Base-by-base conservation (phyloP, 2,797 vertebrate species). In the Pagetopsis macropterus region DNA sequence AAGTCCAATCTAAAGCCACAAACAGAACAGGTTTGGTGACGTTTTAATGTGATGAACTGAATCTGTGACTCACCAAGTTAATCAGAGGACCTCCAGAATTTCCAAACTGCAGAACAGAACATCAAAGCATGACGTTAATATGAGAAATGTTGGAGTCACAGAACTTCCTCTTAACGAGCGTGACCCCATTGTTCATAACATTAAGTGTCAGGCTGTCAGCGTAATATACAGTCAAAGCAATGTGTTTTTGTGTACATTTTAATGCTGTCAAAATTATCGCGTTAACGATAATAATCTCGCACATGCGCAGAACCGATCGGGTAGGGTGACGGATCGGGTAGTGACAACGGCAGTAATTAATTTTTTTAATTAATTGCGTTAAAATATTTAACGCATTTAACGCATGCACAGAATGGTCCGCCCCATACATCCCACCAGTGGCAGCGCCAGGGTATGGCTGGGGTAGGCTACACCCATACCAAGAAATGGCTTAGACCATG, bases 71-170 rank as follows among this genome's bases (percentile, higher is more conserved):
- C 86, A 99, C 98, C 96, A 99, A 78, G 88, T 99, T 99, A 78
- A 99, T 97, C 0, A 99, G 93, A 21, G 98, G 98, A 1, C 98
- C 98, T 76, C 98, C 98, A 23, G 98, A 99, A 88, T 99, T 98
- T 82, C 98, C 98, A 91, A 98, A 98, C 98, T 99, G 93, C 50
- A 76, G 91, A 75, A 86, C 8, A 85, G 33, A 73, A 82, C 1
- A 72, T 67, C 70, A 21, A 69, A 13, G 41, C 1, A 8, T 70
- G 49, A 81, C 12, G 1, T 72, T 17, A 56, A 23, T 3, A 37
- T n/a, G n/a, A 65, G 21, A 55, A 15, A 52, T 0, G 10, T 61
- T 50, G 27, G 51, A 65, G 46, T 75, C 54, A 70, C 6, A 43
- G 3, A 8, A 31, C 50, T 75, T 19, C 12, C 7, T 45, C 11